These are phyloP conservation scores for Villa cingulata DNA, from an alignment of 2,888 invertebrate genomes.

Conservation along the genomic window DNA sequence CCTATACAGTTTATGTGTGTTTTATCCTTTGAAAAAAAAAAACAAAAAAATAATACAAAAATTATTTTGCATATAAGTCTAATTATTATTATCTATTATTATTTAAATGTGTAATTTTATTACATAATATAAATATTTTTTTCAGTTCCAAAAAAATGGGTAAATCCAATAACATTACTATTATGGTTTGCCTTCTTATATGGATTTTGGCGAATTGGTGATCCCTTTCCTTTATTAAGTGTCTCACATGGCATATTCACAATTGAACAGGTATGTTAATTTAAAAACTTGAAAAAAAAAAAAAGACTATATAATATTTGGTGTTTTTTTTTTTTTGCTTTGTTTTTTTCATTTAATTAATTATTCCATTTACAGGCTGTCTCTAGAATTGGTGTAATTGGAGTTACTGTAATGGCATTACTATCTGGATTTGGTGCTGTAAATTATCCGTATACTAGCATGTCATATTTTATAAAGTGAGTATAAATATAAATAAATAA, in stretches of 20 bases:
- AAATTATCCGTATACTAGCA: slow-evolving; percentile 96
- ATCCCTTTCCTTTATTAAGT: slow-evolving; percentile 94
- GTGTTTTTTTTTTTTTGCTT: not conserved
- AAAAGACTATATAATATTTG: not conserved
- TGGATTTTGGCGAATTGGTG: slow-evolving; percentile 97
- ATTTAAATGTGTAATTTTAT: slow-evolving; percentile 6
- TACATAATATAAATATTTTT: not conserved
- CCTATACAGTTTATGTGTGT: no score
- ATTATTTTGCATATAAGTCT: not conserved
- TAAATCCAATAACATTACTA: slow-evolving; percentile 63
- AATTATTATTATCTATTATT: slow-evolving; percentile 2
- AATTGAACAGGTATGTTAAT: slow-evolving; percentile 30
- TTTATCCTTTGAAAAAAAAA: no score
- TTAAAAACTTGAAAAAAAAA: no score
- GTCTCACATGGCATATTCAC: slow-evolving; percentile 81
- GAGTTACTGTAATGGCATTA: slow-evolving; percentile 97
- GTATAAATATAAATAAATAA: no score
- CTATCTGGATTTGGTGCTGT: slow-evolving; percentile 99
- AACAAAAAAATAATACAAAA: no score
- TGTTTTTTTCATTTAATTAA: no score
- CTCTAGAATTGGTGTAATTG: slow-evolving; percentile 94
- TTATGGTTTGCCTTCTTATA: slow-evolving; percentile 87
- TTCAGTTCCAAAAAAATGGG: slow-evolving; percentile 62
- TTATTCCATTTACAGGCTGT: no score
- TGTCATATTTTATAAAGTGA: slow-evolving; percentile 96